These are phyloP conservation scores for Cataglyphis altisquamis DNA, from an alignment of 2,888 invertebrate species.

Conservation along the genomic window DNA sequence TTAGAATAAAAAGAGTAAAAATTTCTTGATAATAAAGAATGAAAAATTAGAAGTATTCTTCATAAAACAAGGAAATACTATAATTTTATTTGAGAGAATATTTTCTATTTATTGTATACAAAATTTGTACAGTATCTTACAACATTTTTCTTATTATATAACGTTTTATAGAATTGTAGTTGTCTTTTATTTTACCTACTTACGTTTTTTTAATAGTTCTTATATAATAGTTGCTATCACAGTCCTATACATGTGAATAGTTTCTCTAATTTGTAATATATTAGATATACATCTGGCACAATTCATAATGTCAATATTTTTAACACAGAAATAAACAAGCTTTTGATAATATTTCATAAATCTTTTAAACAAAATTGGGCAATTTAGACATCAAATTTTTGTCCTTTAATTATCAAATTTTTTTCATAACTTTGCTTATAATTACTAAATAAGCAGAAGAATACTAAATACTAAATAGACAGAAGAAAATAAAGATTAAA, in stretches of 20 bases:
- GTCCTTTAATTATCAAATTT: not conserved
- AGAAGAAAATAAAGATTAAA: not conserved
- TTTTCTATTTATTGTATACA: slow-evolving; percentile 35
- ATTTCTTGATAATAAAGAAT: not conserved
- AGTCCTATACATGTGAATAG: slow-evolving; percentile 14
- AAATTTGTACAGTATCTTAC: slow-evolving; percentile 47
- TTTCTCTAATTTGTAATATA: not conserved
- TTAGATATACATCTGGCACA: not conserved
- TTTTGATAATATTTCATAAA: not conserved
- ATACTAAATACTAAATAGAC: not conserved
- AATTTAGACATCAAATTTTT: not conserved
- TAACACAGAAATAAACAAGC: not conserved
- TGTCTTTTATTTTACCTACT: not conserved
- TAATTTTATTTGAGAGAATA: slow-evolving; percentile 34
- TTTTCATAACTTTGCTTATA: not conserved
- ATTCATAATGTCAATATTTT: not conserved
- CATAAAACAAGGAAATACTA: not conserved
- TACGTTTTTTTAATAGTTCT: not conserved
- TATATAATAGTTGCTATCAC: slow-evolving; percentile 10
- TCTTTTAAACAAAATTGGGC: not conserved
- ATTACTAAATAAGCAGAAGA: not conserved
- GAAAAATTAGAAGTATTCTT: not conserved
- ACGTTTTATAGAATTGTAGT: not conserved
- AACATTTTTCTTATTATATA: not conserved
- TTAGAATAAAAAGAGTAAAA: not conserved